Conservation (phyloP, 2,888 invertebrate genomes). For the Lycia hirtaria region DNA sequence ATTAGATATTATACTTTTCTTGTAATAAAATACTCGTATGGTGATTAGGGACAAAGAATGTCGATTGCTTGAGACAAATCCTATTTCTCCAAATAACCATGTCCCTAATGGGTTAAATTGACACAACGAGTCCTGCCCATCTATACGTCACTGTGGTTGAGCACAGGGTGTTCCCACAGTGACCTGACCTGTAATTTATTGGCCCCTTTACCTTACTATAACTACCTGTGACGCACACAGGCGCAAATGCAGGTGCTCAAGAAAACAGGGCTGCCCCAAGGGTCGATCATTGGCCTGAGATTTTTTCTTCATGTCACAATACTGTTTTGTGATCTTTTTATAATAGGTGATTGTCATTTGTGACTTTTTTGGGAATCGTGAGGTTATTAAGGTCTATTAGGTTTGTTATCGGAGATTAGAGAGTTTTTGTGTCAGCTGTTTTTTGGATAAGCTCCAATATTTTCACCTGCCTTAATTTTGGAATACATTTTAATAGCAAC, state of each 20-base stretch:
- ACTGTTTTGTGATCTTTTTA: slow-evolving; percentile 9
- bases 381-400: slow-evolving; percentile 29
- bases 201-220: slow-evolving; percentile 68
- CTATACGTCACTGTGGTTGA: slow-evolving; percentile 67
- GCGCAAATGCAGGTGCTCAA: slow-evolving; percentile 70
- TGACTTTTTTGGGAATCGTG: background rate
- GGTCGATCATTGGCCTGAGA: slow-evolving; percentile 26
- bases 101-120: slow-evolving; percentile 48
- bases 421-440: slow-evolving; percentile 15
- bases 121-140: slow-evolving; percentile 30
- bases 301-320: slow-evolving; percentile 29
- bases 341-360: background rate
- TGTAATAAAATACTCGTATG: background rate
- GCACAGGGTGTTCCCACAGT: slow-evolving; percentile 76
- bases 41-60: background rate
- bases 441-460: background rate
- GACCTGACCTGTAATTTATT: slow-evolving; percentile 83
- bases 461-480: slow-evolving; percentile 11
- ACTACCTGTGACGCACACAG: slow-evolving; percentile 70
- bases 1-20: background rate
- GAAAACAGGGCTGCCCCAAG: slow-evolving; percentile 66
- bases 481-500: background rate
- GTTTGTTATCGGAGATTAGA: slow-evolving; percentile 18
- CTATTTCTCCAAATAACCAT: slow-evolving; percentile 28
- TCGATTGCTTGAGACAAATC: background rate